phyloP scores from a whole-genome alignment of 2,888 invertebrate genomes.

The Sthenelais limicola region DNA sequence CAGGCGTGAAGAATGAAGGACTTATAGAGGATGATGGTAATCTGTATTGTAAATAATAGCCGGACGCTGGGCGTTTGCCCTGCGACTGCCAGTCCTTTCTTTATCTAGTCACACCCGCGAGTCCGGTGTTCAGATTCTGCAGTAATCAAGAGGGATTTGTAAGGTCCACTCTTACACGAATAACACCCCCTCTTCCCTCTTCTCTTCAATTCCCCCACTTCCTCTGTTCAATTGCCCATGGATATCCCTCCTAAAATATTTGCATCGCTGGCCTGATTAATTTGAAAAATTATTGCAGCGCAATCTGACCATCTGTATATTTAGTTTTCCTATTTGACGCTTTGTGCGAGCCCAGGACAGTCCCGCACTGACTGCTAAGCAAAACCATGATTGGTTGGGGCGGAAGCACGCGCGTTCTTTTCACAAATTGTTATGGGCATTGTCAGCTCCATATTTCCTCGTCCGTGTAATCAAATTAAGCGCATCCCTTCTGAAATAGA shows the following conservation, averaged over 20 bases:
- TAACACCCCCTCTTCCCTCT: background rate
- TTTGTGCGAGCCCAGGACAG: background rate
- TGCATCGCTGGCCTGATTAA: slow-evolving; percentile 34
- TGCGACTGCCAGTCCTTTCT: slow-evolving; percentile 5
- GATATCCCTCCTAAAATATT: slow-evolving; percentile 38
- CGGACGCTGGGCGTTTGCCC: background rate
- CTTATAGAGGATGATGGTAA: slow-evolving; percentile 27
- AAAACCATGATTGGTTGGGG: slow-evolving; percentile 25
- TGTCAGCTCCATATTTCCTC: slow-evolving; percentile 33
- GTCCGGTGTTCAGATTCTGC: background rate
- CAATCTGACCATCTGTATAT: slow-evolving; percentile 44
- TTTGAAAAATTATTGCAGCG: slow-evolving; percentile 41
- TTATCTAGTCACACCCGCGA: background rate
- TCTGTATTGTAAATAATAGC: slow-evolving; percentile 36
- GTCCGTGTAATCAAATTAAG: slow-evolving; percentile 32
- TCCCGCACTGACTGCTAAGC: background rate
- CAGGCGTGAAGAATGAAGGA: slow-evolving; percentile 21
- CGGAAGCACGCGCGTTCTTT: slow-evolving; percentile 4
- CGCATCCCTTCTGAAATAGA: slow-evolving; percentile 30
- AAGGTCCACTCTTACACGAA: background rate
- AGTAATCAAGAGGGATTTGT: slow-evolving; percentile 28
- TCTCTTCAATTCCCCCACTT: too few species aligned
- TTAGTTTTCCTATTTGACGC: slow-evolving; percentile 32
- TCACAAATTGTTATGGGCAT: slow-evolving; percentile 26
- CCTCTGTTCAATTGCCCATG: slow-evolving; percentile 23